Percentiles rank a stretch among this genome's conserved stretches.
phyloP scores from a whole-genome alignment of 2,888 invertebrate genomes.

The Craniophora ligustri region DNA sequence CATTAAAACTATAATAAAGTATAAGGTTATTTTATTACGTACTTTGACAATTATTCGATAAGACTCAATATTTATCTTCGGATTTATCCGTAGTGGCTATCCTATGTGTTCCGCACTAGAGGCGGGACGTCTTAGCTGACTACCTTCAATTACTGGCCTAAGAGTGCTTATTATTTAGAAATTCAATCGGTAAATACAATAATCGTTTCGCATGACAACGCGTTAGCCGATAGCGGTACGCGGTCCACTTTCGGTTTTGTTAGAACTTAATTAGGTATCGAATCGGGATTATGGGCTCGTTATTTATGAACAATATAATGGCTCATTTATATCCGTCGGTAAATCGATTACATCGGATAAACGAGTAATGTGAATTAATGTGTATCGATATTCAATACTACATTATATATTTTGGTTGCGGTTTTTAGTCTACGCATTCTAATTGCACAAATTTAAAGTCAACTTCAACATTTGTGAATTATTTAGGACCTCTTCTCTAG shows the following conservation, averaged over 20 bases:
- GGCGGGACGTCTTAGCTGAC: conserved; percentile 71
- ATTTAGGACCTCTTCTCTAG: too few relatives aligned
- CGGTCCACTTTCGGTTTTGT: conserved; percentile 59
- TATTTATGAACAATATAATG: conserved; percentile 12
- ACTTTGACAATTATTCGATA: too few relatives aligned
- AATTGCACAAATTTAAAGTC: too few relatives aligned
- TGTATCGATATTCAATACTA: too few relatives aligned
- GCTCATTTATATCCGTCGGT: not conserved
- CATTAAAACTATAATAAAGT: too few relatives aligned
- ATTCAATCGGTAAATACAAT: conserved; percentile 80
- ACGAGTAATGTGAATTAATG: not conserved
- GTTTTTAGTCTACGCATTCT: too few relatives aligned
- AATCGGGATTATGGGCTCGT: conserved; percentile 22
- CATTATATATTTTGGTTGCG: too few relatives aligned
- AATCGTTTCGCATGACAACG: conserved; percentile 78
- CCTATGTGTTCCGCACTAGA: conserved; percentile 26
- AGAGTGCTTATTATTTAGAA: conserved; percentile 82
- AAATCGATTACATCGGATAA: not conserved
- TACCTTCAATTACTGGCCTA: conserved; percentile 78
- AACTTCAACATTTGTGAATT: too few relatives aligned
- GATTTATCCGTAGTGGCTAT: conserved; percentile 44
- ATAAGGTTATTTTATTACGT: too few relatives aligned
- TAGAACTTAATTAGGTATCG: conserved; percentile 42
- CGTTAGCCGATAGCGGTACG: conserved; percentile 57
- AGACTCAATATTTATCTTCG: conserved; percentile 51